A percentile compares a stretch with the other conserved stretches of the same genome.
Evolutionary conservation across 2,113 vertebrate species (phyloP).

Genomic region (Anas platyrhynchos): DNA sequence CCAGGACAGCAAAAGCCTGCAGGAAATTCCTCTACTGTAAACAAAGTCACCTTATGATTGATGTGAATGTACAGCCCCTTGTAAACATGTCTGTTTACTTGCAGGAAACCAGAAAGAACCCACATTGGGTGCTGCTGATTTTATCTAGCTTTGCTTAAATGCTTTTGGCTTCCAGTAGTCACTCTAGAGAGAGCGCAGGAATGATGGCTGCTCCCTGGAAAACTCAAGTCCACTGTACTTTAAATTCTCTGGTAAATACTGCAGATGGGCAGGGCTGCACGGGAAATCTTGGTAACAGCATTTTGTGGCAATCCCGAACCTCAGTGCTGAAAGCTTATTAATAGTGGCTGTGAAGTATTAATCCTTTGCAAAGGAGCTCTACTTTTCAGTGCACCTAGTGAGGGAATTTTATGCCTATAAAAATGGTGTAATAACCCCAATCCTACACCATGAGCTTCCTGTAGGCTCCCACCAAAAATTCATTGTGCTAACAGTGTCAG

Average conservation of each 20-base stretch:
- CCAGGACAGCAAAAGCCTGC: constrained; percentile 70
- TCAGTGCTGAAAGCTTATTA: background rate
- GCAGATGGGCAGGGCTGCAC: background rate
- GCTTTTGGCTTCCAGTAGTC: constrained; percentile 73
- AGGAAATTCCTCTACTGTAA: constrained; percentile 71
- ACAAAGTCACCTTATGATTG: constrained; percentile 75
- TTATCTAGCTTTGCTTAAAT: constrained; percentile 72
- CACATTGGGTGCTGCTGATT: constrained; percentile 64
- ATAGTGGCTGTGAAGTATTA: background rate
- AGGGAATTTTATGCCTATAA: background rate
- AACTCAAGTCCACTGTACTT: background rate
- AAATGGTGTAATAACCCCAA: background rate
- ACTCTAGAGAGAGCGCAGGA: constrained; percentile 48
- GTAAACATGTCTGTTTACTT: constrained; percentile 75
- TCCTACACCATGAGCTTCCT: background rate
- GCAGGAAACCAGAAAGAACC: constrained; percentile 71
- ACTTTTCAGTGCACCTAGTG: background rate
- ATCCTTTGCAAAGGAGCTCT: background rate
- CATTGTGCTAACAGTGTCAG: background rate
- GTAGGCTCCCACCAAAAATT: background rate
- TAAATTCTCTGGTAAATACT: constrained; percentile 17
- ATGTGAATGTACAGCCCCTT: constrained; percentile 73
- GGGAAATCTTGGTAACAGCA: background rate
- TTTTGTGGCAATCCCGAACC: background rate
- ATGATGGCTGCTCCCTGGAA: constrained; percentile 28